These are phyloP conservation scores for Agelaius tricolor DNA, from an alignment of 2,113 vertebrate species.

Conservation along the genomic window DNA sequence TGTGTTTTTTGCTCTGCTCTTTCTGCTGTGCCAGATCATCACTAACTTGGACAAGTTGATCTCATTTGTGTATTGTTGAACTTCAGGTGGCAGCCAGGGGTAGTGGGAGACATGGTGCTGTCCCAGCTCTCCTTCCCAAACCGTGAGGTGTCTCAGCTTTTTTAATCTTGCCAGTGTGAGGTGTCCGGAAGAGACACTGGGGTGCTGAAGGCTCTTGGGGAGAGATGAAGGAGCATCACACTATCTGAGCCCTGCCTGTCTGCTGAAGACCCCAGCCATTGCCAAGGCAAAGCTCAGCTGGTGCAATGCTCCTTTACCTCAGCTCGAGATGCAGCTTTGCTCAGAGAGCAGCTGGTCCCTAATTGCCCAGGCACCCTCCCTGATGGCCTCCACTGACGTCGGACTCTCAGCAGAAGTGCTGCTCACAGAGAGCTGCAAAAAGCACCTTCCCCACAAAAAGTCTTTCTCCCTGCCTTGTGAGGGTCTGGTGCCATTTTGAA, in stretches of 20 bases:
- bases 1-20: background rate
- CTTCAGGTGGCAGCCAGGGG: background rate
- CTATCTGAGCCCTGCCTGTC: background rate
- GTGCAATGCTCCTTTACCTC: rapidly evolving
- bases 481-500: slow-evolving; percentile 56
- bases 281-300: background rate
- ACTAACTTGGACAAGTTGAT: background rate
- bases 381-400: rapidly evolving
- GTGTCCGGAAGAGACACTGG: background rate
- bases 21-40: background rate
- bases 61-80: background rate
- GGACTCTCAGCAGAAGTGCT: background rate
- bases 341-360: background rate
- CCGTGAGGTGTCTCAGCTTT: background rate
- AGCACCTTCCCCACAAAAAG: background rate
- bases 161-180: rapidly evolving
- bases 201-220: background rate
- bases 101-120: background rate
- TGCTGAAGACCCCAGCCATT: background rate
- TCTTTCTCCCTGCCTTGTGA: background rate
- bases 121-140: background rate
- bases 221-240: background rate
- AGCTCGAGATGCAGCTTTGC: background rate
- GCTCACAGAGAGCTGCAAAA: background rate
- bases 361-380: background rate